Base-by-base conservation (phyloP, 2,888 invertebrate genomes). In the Axea sp. region DNA sequence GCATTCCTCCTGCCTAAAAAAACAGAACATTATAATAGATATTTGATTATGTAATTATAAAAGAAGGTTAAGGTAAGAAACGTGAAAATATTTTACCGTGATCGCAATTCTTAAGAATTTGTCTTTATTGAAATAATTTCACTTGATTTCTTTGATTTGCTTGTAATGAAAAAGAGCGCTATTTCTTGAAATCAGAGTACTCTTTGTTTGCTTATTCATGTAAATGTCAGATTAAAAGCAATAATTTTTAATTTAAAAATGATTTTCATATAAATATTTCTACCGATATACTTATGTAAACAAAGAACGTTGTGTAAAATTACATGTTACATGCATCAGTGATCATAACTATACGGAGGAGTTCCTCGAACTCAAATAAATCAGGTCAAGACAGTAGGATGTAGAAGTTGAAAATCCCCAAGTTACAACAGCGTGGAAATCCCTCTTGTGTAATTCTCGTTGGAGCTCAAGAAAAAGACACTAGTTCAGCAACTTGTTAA, bases 381-480 rank as follows among this genome's bases (percentile, higher is more conserved):
- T 68, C 68, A 30, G 73, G 73, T 73, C 73, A 73, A 68, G 68
- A 60, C 45, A 31, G 53, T 47, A 62, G 55, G 39, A 69, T 39
- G 37, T 17, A 45, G 53, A 45, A 59, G 51, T 37, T 35, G 59
- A 60, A 69, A 69, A 64, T 69, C 51, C 51, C 68, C 68, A 60
- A 43, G 60, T 69, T 69, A 53, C 69, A 60, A 62, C 69, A 69
- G 55, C 60, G 55, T 60, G 69, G 69, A 69, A 69, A 69, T 69
- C 69, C 69, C 69, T 37, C 35, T 69, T 69, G 60, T 62, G 69
- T 47, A 69, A 69, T 55, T 37, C 51, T 26, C 9, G 17, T 22
- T 22, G 24, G n/a, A n/a, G n/a, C n/a, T n/a, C n/a, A n/a, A 33
- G 43, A 45, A 22, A 3, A 14, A 11, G 30, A 26, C 3, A 33